Evolutionary conservation across 2,113 vertebrate species (phyloP).

Genomic region (Panurus biarmicus): DNA sequence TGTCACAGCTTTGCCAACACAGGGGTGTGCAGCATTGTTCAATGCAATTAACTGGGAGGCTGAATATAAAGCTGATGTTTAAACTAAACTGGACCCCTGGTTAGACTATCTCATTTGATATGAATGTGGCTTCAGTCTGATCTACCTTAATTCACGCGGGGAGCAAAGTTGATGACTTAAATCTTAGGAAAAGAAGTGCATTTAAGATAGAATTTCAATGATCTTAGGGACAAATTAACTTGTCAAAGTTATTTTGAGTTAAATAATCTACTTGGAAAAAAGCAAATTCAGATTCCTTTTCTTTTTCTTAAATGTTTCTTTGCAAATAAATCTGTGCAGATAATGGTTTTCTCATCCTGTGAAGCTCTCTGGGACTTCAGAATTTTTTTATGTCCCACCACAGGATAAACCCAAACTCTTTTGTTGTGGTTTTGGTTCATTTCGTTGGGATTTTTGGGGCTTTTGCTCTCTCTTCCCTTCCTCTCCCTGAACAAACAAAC

Average conservation of each 20-base stretch:
- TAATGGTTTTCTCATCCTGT: constrained; percentile 35
- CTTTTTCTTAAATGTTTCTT: not conserved
- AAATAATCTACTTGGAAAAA: constrained; percentile 15
- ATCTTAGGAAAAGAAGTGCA: not conserved
- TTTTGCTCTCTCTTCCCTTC: not conserved
- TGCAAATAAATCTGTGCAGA: constrained; percentile 29
- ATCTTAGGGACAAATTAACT: not conserved
- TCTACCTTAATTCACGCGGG: not conserved
- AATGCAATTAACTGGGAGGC: not conserved
- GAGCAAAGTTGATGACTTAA: not conserved
- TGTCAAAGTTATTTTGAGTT: not conserved
- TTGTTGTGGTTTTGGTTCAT: constrained; percentile 50
- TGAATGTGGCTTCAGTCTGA: not conserved
- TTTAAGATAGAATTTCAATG: not conserved
- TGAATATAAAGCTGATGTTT: not conserved
- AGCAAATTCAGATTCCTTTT: not conserved
- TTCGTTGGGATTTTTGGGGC: not conserved
- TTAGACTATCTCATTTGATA: not conserved
- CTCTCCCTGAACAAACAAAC: not conserved
- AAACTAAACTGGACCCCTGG: not conserved
- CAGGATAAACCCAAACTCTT: not conserved
- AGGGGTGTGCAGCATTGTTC: not conserved
- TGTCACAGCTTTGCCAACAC: not conserved
- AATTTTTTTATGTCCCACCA: constrained; percentile 28
- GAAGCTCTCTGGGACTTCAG: constrained; percentile 17